Conservation (phyloP, 2,888 invertebrate species). For the Ryuthela nishihirai region DNA sequence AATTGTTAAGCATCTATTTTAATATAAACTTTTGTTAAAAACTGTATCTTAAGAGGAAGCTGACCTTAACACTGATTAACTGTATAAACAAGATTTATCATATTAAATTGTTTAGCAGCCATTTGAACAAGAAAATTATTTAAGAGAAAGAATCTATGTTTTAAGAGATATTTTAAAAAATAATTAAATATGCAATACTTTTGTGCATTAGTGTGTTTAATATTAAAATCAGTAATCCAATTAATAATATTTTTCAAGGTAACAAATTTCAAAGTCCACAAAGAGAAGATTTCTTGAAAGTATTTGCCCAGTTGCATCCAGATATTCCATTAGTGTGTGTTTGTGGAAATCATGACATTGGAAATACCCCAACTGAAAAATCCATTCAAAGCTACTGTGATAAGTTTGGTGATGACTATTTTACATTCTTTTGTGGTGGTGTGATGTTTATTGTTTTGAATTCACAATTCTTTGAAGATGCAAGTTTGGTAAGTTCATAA, state of each 20-base stretch:
- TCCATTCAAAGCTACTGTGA: conserved; percentile 45
- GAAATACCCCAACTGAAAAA: conserved; percentile 52
- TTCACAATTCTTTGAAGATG: conserved; percentile 52
- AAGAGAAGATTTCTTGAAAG: conserved; percentile 50
- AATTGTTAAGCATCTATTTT: too few species aligned
- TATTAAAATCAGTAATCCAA: too few species aligned
- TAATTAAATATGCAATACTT: too few species aligned
- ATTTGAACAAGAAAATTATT: too few species aligned
- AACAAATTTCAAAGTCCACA: conserved; percentile 47
- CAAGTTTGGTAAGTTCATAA: conserved; percentile 41
- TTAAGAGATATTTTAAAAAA: too few species aligned
- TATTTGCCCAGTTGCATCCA: conserved; percentile 50
- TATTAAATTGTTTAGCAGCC: too few species aligned
- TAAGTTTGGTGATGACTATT: conserved; percentile 53
- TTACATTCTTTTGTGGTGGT: conserved; percentile 55
- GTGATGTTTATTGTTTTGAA: conserved; percentile 55
- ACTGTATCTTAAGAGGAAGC: too few species aligned
- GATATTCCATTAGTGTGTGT: conserved; percentile 55
- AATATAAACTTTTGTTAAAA: too few species aligned
- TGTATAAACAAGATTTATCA: too few species aligned
- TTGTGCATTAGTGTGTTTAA: too few species aligned
- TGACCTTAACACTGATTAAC: too few species aligned
- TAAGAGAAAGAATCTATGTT: too few species aligned
- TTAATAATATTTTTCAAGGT: conserved; percentile 23
- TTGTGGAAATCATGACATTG: conserved; percentile 58